phyloP scores from a whole-genome alignment of 2,797 vertebrate species.

The Pipistrellus pipistrellus region DNA sequence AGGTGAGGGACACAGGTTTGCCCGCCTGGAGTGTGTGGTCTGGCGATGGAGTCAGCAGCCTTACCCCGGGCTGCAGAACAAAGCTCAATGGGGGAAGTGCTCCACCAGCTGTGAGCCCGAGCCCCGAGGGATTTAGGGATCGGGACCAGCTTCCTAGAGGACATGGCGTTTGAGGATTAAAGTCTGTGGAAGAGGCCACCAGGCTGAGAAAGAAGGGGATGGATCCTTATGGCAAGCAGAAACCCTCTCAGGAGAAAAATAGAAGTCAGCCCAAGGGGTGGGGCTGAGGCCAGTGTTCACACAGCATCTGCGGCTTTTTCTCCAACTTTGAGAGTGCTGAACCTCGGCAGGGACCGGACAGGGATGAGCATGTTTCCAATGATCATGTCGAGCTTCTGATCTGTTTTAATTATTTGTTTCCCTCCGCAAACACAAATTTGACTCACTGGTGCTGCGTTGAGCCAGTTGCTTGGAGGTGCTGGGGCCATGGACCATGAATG shows the following conservation, averaged over 20 bases:
- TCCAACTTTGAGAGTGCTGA: background rate
- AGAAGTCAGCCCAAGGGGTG: background rate
- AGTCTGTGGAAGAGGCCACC: background rate
- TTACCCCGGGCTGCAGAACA: too few species aligned
- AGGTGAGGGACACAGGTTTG: background rate
- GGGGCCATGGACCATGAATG: background rate
- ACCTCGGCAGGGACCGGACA: constrained; percentile 31
- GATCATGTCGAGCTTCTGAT: constrained; percentile 72
- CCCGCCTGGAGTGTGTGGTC: background rate
- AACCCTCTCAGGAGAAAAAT: background rate
- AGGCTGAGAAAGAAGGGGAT: background rate
- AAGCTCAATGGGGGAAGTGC: background rate
- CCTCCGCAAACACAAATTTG: constrained; percentile 68
- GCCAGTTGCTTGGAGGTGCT: constrained; percentile 68
- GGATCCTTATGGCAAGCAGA: background rate
- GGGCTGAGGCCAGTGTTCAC: background rate
- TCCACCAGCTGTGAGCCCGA: background rate
- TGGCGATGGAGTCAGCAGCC: background rate
- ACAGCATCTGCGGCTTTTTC: background rate
- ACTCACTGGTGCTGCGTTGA: constrained; percentile 68
- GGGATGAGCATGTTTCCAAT: constrained; percentile 64
- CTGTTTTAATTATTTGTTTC: constrained; percentile 81
- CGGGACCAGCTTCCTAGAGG: background rate
- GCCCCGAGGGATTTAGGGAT: background rate
- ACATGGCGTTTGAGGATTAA: background rate